Evolutionary conservation across 2,888 invertebrate species (phyloP), one percentile per base, ranked within the genome.

Genomic region (Tetramorium bicarinatum): DNA sequence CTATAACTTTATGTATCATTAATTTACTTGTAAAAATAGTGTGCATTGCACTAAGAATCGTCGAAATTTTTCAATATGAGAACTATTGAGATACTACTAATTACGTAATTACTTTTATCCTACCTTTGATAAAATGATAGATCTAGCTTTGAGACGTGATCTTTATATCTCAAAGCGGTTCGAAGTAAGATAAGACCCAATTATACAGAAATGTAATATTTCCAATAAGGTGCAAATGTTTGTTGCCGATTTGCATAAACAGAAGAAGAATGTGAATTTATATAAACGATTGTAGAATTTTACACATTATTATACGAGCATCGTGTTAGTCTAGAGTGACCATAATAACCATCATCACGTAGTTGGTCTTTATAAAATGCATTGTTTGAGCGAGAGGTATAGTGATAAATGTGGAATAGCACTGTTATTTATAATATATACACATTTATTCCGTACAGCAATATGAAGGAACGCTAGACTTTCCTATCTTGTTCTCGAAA

Each of bases 371-470:
- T 89, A 86, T 89, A 86, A 85, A 71, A 81, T 84, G 79, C 84
- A 84, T 79, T 80, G 72, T 86, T 87, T 67, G 25, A 90, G 74
- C 79, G 62, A 75, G 82, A 84, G 77, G 71, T 83, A 76, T 87
- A 77, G 72, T 83, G 88, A 89, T 92, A 89, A 91, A 89, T 91
- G 85, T 91, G 87, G 90, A 49, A 59, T 91, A 90, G 79, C 81
- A 87, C 81, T 87, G 85, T 90, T 91, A 87, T 87, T 88, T 87
- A 89, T 87, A 79, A 86, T 54, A 74, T 80, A 87, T 54, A 77
- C 41, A 77, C 85, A 86, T 85, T 77, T 87, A 88, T 84, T 79
- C 79, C 67, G 21, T 44, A 72, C 67, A 85, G 61, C 64, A 83
- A 74, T 72, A 85, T 74, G 82, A 85, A 69, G 34, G 62, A 34